These are phyloP conservation scores for Rostratula benghalensis DNA, from an alignment of 2,113 vertebrate species.

Conservation along the genomic window DNA sequence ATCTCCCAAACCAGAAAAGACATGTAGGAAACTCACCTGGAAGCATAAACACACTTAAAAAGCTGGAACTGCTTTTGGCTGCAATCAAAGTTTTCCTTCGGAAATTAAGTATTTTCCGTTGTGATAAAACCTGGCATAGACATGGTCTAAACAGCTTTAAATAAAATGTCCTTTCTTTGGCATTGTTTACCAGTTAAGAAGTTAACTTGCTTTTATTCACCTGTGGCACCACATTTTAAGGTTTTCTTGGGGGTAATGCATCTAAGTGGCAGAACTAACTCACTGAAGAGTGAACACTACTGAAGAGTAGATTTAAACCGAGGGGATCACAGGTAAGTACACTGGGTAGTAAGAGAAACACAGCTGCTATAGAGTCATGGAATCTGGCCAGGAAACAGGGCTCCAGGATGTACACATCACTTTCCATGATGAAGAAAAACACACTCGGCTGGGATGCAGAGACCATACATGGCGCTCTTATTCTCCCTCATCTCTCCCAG, in stretches of 20 bases:
- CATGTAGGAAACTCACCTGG: not conserved
- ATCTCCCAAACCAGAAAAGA: not conserved
- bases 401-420: not conserved
- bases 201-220: not conserved
- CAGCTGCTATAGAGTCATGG: not conserved
- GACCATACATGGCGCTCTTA: slow-evolving; percentile 45
- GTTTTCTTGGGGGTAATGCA: not conserved
- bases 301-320: not conserved
- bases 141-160: not conserved
- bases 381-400: not conserved
- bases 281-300: no score
- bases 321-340: not conserved
- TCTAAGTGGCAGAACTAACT: not conserved
- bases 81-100: not conserved
- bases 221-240: not conserved
- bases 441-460: not conserved
- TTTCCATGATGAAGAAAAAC: slow-evolving; percentile 39
- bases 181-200: not conserved
- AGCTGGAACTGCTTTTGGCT: not conserved
- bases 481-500: not conserved
- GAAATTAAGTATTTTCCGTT: not conserved
- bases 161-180: not conserved
- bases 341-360: not conserved
- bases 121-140: not conserved
- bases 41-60: not conserved